Percentiles rank a stretch among this genome's conserved stretches.
phyloP scores from a whole-genome alignment of 2,797 vertebrate genomes.

The Eleutherodactylus coqui region DNA sequence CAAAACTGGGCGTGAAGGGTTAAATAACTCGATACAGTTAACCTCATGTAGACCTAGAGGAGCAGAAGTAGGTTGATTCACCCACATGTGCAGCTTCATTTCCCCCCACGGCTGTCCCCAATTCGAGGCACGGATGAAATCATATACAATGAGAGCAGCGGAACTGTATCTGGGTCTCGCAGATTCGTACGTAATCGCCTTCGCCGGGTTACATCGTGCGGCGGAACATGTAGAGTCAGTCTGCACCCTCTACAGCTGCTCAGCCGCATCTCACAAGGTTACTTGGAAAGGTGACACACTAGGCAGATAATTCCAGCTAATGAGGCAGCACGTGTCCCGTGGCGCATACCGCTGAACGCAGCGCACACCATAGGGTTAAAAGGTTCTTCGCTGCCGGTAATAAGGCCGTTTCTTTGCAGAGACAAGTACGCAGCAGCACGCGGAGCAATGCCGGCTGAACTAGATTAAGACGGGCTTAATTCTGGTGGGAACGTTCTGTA shows the following conservation, averaged over 20 bases:
- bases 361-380: not conserved
- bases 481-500: conserved; percentile 6
- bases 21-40: no score
- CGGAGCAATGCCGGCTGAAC: not conserved
- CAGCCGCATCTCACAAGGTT: conserved; percentile 29
- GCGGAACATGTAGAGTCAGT: not conserved
- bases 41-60: not conserved
- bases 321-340: not conserved
- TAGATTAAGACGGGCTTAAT: not conserved
- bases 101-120: not conserved
- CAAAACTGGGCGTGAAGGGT: no score
- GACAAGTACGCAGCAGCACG: not conserved
- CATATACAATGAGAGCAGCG: not conserved
- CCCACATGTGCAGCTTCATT: not conserved
- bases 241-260: not conserved
- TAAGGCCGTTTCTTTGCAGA: not conserved
- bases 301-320: conserved; percentile 33
- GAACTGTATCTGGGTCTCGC: not conserved
- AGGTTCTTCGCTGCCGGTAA: not conserved
- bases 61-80: not conserved
- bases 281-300: conserved; percentile 17
- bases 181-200: no score
- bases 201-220: no score
- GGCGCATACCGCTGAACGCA: not conserved
- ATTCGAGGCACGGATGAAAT: not conserved